A percentile compares a stretch with the other conserved stretches of the same genome.
These are phyloP conservation scores for Yponomeuta sedellus DNA, from an alignment of 2,888 invertebrate species.

Conservation along the genomic window DNA sequence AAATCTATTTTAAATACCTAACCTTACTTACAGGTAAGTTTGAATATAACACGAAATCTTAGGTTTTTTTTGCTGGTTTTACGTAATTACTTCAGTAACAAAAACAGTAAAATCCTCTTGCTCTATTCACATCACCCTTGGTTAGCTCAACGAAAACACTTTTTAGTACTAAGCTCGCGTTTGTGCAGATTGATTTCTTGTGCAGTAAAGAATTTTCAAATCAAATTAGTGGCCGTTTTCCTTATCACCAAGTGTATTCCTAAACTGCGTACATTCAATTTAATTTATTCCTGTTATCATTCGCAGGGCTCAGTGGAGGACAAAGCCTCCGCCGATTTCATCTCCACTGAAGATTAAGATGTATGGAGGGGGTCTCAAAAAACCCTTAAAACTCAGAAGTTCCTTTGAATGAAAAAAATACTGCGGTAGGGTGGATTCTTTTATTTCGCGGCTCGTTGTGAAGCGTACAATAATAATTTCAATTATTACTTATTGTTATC, in stretches of 20 bases:
- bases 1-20: too few species aligned
- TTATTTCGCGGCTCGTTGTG: not conserved
- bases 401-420: not conserved
- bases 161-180: not conserved
- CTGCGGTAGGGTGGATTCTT: not conserved
- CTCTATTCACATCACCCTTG: too few species aligned
- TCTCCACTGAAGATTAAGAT: not conserved
- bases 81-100: too few species aligned
- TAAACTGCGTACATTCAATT: not conserved
- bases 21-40: too few species aligned
- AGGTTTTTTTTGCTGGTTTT: too few species aligned
- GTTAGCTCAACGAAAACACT: too few species aligned
- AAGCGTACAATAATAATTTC: too few species aligned
- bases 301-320: not conserved
- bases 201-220: not conserved
- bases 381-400: not conserved
- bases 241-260: not conserved
- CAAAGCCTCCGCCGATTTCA: not conserved
- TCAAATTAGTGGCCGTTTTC: not conserved
- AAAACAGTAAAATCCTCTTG: too few species aligned
- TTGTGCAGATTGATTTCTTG: not conserved
- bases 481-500: too few species aligned
- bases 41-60: too few species aligned
- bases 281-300: conserved; percentile 2
- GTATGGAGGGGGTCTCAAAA: not conserved